Base-by-base conservation (phyloP, 2,888 invertebrate genomes). In the Ephialtes manifestator region DNA sequence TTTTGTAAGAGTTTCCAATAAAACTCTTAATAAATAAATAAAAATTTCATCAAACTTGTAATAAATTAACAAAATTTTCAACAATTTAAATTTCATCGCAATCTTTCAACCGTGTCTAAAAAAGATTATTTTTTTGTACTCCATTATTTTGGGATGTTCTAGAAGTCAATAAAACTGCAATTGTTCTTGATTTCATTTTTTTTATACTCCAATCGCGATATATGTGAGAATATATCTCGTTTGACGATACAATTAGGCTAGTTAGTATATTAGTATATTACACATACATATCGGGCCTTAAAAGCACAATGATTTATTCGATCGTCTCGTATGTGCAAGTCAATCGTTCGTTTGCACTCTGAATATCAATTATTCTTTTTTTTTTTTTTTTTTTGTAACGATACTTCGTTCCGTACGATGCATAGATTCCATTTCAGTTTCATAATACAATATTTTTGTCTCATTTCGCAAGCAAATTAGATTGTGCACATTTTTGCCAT, bases 241-340 rank as follows among this genome's bases (percentile, higher is more conserved):
- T 65, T 20, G 39, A 18, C 18, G 18, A 18, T 65, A 65, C 65
- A 65, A 65, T 65, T 65, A 65, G 65, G 65, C 65, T 65, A 65
- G 18, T 63, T 63, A 35, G 18, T 63, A 63, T 35, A 35, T 55
- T 55, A 55, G 55, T 55, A 58, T 58, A 58, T 58, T 58, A 58
- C 58, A 58, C 58, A 58, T 58, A 58, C 4, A 58, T 58, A 58
- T 58, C 63, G 63, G 35, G 35, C 63, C 35, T 60, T 39, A 72
- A 67, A 72, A 72, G 77, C 82, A 83, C 72, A 83, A 72, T 67
- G 71, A 77, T 68, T 74, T 74, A 78, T 83, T 74, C 24, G 58
- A 83, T 72, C 67, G 24, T 83, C 67, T 48, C 48, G 78, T 68
- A 68, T 46, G 58, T 77, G 60, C 53, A 77, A 51, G n/a, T 51